A percentile compares a stretch with the other conserved stretches of the same genome.
These are phyloP conservation scores for Drosophila falleni DNA, from an alignment of 2,888 invertebrate genomes.

Conservation along the genomic window DNA sequence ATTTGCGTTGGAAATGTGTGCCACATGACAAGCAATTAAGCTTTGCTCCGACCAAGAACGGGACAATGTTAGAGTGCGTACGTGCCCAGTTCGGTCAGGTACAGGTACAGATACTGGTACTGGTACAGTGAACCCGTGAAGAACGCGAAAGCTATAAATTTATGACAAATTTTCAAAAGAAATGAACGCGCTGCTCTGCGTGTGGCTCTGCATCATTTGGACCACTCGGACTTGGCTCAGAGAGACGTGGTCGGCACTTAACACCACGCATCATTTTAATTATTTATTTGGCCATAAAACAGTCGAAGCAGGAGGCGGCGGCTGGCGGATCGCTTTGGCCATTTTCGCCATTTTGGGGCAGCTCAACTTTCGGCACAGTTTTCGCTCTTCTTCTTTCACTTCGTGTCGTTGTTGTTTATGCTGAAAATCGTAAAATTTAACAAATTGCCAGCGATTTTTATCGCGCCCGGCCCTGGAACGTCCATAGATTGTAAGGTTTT, in stretches of 20 bases:
- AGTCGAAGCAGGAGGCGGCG: slow-evolving; percentile 66
- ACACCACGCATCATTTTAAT: slow-evolving; percentile 81
- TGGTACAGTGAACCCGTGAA: slow-evolving; percentile 67
- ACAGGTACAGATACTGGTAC: not conserved
- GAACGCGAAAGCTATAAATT: slow-evolving; percentile 73
- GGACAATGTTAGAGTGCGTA: slow-evolving; percentile 62
- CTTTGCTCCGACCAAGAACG: slow-evolving; percentile 23
- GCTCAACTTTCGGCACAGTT: slow-evolving; percentile 72
- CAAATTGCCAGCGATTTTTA: slow-evolving; percentile 82
- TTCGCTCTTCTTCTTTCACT: slow-evolving; percentile 25
- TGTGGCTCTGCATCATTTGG: slow-evolving; percentile 62
- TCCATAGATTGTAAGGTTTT: slow-evolving; percentile 66
- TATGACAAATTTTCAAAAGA: slow-evolving; percentile 81
- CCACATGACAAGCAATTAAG: slow-evolving; percentile 80
- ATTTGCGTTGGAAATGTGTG: slow-evolving; percentile 71
- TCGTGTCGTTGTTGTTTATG: slow-evolving; percentile 47
- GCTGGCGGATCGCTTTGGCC: slow-evolving; percentile 26
- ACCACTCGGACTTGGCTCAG: not conserved
- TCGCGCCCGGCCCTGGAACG: slow-evolving; percentile 69
- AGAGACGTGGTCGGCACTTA: slow-evolving; percentile 73
- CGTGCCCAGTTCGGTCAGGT: slow-evolving; percentile 33
- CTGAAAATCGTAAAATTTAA: slow-evolving; percentile 79
- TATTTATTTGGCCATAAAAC: slow-evolving; percentile 80
- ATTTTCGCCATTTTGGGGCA: slow-evolving; percentile 40
- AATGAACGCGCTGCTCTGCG: slow-evolving; percentile 71